Evolutionary conservation across 2,888 invertebrate genomes (phyloP), one percentile per base, ranked within the genome.

Genomic region (Sialis fuliginosa): DNA sequence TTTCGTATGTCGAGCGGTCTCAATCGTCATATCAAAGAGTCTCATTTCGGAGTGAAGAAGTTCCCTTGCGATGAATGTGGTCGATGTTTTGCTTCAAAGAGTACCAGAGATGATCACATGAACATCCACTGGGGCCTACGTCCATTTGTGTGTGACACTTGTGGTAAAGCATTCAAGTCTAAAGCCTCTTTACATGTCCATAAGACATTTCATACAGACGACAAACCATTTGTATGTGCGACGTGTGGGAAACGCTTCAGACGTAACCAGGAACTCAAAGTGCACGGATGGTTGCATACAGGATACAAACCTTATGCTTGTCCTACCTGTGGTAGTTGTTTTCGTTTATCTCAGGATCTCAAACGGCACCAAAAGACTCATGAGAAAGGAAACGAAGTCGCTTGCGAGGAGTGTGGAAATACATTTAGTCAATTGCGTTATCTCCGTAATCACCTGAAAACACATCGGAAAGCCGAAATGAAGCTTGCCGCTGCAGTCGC

Each of bases 171-270:
- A 5, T 72, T 70, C 51, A 69, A 68, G 44, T 72, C 75, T 1
- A 55, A 65, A 41, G 69, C 72, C 2, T 71, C 73, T 6, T 55
- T 74, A 48, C 63, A 71, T 42, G 65, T 68, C 58, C 75, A 75
- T 56, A 58, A 60, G 48, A 57, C 60, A 40, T 58, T 59, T 35
- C 74, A 72, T 57, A 60, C 55, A 0, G 56, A 60, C 13, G 58
- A 59, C 7, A 60, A 62, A 48, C 60, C 59, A 13, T 66, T 64
- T 51, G 48, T 57, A 22, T 76, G 77, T 56, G 54, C 60, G 47
- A 57, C 64, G 37, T 79, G 79, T 56, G 65, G 61, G n/a, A 70
- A 73, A 42, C 60, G 58, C 45, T 79, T 76, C 57, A 68, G 70
- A 37, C 62, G 77, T 6, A 60, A 62, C 30, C 67, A 67, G 22